These are phyloP conservation scores for Platichthys flesus DNA, from an alignment of 2,113 vertebrate species.

Conservation along the genomic window DNA sequence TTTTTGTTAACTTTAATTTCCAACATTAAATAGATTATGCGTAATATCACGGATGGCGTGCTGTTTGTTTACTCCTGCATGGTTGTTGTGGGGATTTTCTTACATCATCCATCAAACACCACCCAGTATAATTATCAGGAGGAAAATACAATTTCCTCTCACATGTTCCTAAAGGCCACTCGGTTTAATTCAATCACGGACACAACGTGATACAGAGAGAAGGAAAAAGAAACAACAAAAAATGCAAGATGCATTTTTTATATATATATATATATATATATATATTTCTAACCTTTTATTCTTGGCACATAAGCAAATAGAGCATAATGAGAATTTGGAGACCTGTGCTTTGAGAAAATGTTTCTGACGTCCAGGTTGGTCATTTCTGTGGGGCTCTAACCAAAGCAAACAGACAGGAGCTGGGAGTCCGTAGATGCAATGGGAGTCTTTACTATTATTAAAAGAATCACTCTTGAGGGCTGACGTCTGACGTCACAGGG, in stretches of 20 bases:
- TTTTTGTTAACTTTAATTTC: constrained; percentile 16
- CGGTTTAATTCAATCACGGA: constrained; percentile 49
- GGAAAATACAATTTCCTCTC: constrained; percentile 36
- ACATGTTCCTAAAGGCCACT: constrained; percentile 47
- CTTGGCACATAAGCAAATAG: constrained; percentile 27
- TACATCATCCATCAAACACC: constrained; percentile 30
- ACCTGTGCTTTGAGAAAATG: background rate
- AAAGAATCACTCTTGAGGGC: constrained; percentile 40
- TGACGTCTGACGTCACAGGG: constrained; percentile 36
- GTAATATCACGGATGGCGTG: constrained; percentile 3
- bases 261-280: too few species aligned
- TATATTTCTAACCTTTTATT: constrained; percentile 8
- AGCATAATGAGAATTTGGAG: constrained; percentile 44
- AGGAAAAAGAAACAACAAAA: constrained; percentile 12
- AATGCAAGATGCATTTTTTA: background rate
- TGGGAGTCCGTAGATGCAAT: constrained; percentile 18
- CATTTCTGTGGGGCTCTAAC: constrained; percentile 17
- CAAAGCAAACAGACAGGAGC: constrained; percentile 15
- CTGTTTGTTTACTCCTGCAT: constrained; percentile 14
- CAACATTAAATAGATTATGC: constrained; percentile 18
- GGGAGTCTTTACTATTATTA: constrained; percentile 49
- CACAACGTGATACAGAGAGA: constrained; percentile 21
- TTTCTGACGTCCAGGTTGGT: constrained; percentile 21
- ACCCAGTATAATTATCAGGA: constrained; percentile 55
- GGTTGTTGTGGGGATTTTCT: constrained; percentile 10